Evolutionary conservation across 2,888 invertebrate genomes (phyloP), one percentile per base, ranked within the genome.

Genomic region (Meta bourneti): DNA sequence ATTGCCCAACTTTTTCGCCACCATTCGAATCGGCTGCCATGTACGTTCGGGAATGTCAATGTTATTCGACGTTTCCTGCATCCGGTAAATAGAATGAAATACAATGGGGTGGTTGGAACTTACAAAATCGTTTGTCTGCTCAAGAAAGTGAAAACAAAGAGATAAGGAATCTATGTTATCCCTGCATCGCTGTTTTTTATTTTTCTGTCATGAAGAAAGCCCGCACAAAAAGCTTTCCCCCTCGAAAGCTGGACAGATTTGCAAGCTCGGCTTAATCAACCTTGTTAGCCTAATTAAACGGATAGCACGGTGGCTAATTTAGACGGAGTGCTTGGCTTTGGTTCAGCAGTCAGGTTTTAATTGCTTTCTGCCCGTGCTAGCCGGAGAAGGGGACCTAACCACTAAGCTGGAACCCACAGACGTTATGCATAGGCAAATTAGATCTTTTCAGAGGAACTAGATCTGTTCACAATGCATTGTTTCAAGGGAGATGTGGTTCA

Each of bases 231-330:
- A 48, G 48, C 34, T 1, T 34, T 34, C 78, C 51, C 78, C 11
- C 49, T 81, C 69, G 7, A 34, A 48, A 81, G 19, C 81, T 69
- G 81, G 34, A 61, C 19, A 6, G 13, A 69, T 34, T 34, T 34
- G 34, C 34, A 34, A 34, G 34, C 34, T 13, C 52, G 49, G 48
- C 34, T 51, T 80, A 87, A 87, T 87, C 87, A 87, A 79, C 79
- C 87, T 80, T 71, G 79, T 87, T 87, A 87, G 79, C 80, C 87
- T 80, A 87, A 87, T 87, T 87, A 87, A 87, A 48, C 48, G 34
- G n/a, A 78, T 54, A 54, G 11, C 70, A 71, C 72, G 80, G 69
- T 71, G 19, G 16, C 34, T 83, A 13, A 83, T 79, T 20, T n/a
- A 16, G 16, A 77, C n/a, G n/a, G 49, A 77, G 49, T 11, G n/a